Conservation (phyloP, 1,140 invertebrate genomes). For the Philopotamus ludificatus region DNA sequence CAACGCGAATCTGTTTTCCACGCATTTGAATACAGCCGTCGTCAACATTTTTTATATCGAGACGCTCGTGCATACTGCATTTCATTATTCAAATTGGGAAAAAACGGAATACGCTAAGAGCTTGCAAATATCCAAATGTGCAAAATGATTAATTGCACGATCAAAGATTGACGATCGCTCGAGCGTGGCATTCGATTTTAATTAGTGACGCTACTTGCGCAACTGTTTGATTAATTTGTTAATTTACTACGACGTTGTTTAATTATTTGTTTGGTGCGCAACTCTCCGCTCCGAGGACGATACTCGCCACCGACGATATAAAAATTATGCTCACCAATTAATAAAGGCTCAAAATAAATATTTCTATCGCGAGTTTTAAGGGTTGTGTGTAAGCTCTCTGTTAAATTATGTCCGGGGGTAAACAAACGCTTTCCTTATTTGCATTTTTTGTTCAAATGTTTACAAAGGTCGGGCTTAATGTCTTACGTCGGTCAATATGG, state of each 20-base stretch:
- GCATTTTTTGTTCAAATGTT: slow-evolving; percentile 32
- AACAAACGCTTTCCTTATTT: slow-evolving; percentile 32
- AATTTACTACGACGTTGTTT: background rate
- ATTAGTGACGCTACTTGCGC: background rate
- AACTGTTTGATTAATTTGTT: background rate
- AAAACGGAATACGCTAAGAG: background rate
- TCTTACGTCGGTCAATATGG: background rate
- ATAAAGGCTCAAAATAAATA: too few species aligned
- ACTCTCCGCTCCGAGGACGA: too few species aligned
- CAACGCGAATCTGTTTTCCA: too few species aligned
- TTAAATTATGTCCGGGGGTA: slow-evolving; percentile 26
- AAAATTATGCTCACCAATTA: too few species aligned
- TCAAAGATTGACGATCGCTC: background rate
- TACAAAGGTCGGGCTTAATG: slow-evolving; percentile 17
- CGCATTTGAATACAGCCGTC: too few species aligned
- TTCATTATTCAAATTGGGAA: background rate
- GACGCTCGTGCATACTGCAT: background rate
- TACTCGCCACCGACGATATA: too few species aligned
- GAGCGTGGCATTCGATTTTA: background rate
- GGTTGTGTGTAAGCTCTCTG: slow-evolving; percentile 29
- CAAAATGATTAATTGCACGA: background rate
- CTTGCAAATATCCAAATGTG: too few species aligned
- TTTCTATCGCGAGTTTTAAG: too few species aligned
- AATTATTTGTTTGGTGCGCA: background rate
- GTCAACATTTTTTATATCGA: background rate